phyloP scores from a whole-genome alignment of 1,140 invertebrate genomes.

The Elymnias hypermnestra region DNA sequence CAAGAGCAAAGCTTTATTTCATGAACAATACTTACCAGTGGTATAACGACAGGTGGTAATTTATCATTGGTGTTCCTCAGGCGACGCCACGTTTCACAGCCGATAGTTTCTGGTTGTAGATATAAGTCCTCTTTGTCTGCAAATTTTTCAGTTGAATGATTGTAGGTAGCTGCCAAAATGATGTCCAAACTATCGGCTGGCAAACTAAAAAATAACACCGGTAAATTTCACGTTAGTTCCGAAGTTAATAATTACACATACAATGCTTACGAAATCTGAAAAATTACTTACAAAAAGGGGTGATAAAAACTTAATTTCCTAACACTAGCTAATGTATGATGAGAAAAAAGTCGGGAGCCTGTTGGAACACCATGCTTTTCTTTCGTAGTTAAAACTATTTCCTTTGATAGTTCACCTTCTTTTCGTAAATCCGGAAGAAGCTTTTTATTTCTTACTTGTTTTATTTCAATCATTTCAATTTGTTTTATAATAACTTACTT shows the following conservation, averaged over 20 bases:
- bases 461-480: constrained; percentile 36
- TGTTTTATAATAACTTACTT: background rate
- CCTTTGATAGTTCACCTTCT: constrained; percentile 76
- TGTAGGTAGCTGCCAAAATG: constrained; percentile 76
- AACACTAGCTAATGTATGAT: constrained; percentile 79
- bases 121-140: constrained; percentile 77
- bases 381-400: constrained; percentile 59
- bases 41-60: constrained; percentile 44
- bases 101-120: constrained; percentile 77
- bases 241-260: no score
- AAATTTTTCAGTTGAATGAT: constrained; percentile 78
- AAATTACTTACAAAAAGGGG: constrained; percentile 62
- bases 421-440: constrained; percentile 75
- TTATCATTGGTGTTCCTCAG: constrained; percentile 77
- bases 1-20: no score
- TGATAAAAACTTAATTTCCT: constrained; percentile 72
- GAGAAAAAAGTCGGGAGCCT: constrained; percentile 77
- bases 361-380: constrained; percentile 53
- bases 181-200: constrained; percentile 80
- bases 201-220: constrained; percentile 65
- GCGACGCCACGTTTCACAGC: constrained; percentile 74
- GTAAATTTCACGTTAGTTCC: constrained; percentile 23
- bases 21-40: constrained; percentile 48
- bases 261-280: no score
- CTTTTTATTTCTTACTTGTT: constrained; percentile 72